A percentile compares a stretch with the other conserved stretches of the same genome.
phyloP scores from a whole-genome alignment of 2,113 vertebrate species.

The Calyptomena viridis region DNA sequence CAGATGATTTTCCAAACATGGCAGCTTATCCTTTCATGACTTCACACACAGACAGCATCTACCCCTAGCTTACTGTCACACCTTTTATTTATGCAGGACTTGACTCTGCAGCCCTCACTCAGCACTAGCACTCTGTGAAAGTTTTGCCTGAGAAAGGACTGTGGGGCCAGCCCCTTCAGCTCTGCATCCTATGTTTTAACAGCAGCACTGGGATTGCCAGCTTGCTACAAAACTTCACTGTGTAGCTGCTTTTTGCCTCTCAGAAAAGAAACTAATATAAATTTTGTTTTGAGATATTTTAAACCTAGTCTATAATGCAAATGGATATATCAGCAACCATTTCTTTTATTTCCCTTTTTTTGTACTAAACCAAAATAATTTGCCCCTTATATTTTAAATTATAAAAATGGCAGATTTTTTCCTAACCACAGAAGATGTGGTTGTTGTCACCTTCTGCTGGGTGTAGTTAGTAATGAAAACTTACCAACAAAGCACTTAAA shows the following conservation, averaged over 20 bases:
- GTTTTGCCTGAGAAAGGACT: background rate
- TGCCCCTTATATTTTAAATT: background rate
- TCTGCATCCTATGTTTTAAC: background rate
- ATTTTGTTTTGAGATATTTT: background rate
- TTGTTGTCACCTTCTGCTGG: background rate
- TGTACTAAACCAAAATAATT: background rate
- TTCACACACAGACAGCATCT: background rate
- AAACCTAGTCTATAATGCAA: background rate
- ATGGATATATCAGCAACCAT: background rate
- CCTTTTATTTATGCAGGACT: background rate
- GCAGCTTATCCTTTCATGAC: background rate
- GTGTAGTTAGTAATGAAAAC: slow-evolving; percentile 10
- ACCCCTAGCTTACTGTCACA: background rate
- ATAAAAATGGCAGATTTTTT: background rate
- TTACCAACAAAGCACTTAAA: slow-evolving; percentile 37
- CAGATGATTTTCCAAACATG: background rate
- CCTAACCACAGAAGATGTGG: background rate
- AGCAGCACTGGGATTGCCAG: background rate
- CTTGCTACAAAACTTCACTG: background rate
- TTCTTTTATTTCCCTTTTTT: slow-evolving; percentile 3
- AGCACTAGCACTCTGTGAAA: background rate
- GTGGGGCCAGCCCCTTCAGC: background rate
- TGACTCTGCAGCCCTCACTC: background rate
- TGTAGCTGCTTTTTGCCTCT: background rate
- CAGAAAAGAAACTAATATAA: background rate